phyloP scores from a whole-genome alignment of 2,797 vertebrate species.

The Gymnocypris eckloni region DNA sequence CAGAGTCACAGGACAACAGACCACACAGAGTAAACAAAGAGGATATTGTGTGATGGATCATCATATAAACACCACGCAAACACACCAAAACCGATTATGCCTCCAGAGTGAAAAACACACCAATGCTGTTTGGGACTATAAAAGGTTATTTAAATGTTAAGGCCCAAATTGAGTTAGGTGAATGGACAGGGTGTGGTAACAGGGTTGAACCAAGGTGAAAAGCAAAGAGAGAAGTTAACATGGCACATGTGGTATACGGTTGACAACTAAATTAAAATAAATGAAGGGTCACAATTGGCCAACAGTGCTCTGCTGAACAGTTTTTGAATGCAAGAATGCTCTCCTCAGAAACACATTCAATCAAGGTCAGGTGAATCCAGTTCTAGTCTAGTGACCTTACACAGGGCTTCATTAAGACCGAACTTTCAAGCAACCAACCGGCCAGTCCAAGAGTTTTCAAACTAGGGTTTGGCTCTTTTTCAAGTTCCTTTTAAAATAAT shows the following conservation, averaged over 20 bases:
- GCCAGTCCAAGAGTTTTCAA: background rate
- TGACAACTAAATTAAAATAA: background rate
- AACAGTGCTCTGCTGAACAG: background rate
- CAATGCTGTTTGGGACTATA: slow-evolving; percentile 28
- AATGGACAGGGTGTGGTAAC: background rate
- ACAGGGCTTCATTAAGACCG: background rate
- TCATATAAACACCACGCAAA: slow-evolving; percentile 33
- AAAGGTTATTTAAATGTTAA: slow-evolving; percentile 71
- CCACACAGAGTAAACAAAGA: slow-evolving; percentile 48
- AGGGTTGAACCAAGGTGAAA: slow-evolving; percentile 15
- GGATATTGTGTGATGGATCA: slow-evolving; percentile 44
- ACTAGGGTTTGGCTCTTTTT: background rate
- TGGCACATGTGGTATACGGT: slow-evolving; percentile 54
- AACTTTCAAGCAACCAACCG: background rate
- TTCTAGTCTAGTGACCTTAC: background rate
- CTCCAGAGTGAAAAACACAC: slow-evolving; percentile 15
- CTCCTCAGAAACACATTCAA: background rate
- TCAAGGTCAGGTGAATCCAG: background rate
- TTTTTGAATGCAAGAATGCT: slow-evolving; percentile 2
- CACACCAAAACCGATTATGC: slow-evolving; percentile 1
- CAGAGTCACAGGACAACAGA: slow-evolving; percentile 47
- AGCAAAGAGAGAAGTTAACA: slow-evolving; percentile 23
- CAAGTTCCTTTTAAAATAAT: background rate
- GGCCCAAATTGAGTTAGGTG: slow-evolving; percentile 65
- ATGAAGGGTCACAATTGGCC: background rate